Evolutionary conservation across 2,113 vertebrate species (phyloP).

Genomic region (Hemibagrus wyckioides): DNA sequence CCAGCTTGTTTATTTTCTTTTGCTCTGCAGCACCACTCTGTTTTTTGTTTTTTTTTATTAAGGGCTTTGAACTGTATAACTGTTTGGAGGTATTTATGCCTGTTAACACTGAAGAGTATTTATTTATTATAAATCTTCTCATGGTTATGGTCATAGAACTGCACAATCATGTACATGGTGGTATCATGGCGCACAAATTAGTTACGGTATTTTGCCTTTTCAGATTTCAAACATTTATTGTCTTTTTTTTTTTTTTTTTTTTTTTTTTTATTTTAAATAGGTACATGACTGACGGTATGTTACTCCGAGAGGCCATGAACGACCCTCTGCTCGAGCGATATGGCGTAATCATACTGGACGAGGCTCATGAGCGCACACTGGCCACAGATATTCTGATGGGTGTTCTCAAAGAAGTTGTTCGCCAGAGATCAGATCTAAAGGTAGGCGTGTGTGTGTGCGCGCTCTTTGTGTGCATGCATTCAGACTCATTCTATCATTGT

Average conservation of each 20-base stretch:
- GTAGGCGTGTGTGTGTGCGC: constrained; percentile 62
- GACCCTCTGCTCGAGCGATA: constrained; percentile 95
- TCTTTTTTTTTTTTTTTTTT: neutral
- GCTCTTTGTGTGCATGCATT: neutral
- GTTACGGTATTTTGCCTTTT: neutral
- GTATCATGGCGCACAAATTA: neutral
- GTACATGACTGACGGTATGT: constrained; percentile 98
- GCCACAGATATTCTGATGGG: constrained; percentile 98
- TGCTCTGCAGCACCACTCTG: neutral
- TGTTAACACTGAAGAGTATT: neutral
- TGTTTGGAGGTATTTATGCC: neutral
- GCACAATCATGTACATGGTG: neutral
- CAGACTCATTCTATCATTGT: neutral
- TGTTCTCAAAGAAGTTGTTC: constrained; percentile 93
- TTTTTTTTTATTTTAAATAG: constrained; percentile 57
- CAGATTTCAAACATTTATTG: too few relatives aligned
- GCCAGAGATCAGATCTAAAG: constrained; percentile 92
- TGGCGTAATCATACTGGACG: constrained; percentile 94
- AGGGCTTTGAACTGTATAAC: neutral
- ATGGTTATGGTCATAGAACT: neutral
- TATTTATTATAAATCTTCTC: neutral
- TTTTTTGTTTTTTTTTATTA: neutral
- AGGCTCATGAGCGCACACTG: constrained; percentile 94
- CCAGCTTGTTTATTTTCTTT: neutral
- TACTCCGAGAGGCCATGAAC: constrained; percentile 96